Conservation (phyloP, 2,113 vertebrate genomes). For the Hippoglossus stenolepis region DNA sequence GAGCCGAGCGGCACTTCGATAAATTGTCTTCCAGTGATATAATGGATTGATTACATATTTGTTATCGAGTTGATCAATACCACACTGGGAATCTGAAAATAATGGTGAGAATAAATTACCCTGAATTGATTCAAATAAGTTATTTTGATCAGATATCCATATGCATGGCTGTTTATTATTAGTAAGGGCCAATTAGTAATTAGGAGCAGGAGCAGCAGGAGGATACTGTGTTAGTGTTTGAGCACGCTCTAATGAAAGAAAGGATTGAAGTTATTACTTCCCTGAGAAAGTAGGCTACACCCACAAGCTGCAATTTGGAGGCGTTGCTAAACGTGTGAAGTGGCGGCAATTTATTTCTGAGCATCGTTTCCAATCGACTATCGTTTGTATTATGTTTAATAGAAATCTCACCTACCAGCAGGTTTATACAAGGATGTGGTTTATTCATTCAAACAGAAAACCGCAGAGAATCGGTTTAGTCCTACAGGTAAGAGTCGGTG, state of each 20-base stretch:
- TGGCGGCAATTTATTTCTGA: constrained; percentile 42
- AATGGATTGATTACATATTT: constrained; percentile 13
- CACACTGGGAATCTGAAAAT: not conserved
- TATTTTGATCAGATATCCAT: constrained; percentile 63
- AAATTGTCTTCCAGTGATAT: constrained; percentile 1
- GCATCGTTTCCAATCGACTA: not conserved
- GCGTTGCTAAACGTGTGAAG: constrained; percentile 48
- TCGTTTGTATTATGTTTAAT: not conserved
- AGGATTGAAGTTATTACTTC: constrained; percentile 39
- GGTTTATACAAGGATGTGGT: constrained; percentile 11
- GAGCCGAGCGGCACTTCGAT: not conserved
- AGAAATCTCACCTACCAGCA: not conserved
- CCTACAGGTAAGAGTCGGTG: too few relatives aligned
- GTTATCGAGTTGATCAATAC: constrained; percentile 26
- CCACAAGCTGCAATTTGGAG: constrained; percentile 36
- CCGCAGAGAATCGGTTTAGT: not conserved
- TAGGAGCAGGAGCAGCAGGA: constrained; percentile 53
- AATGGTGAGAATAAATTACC: constrained; percentile 27
- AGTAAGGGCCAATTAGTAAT: constrained; percentile 67
- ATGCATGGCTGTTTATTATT: constrained; percentile 70
- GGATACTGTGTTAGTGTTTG: constrained; percentile 9
- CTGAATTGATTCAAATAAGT: constrained; percentile 40
- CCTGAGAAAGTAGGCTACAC: constrained; percentile 57
- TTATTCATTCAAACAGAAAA: not conserved
- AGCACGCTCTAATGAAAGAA: constrained; percentile 53